phyloP scores from a whole-genome alignment of 2,888 invertebrate species.

The Eupithecia insigniata region DNA sequence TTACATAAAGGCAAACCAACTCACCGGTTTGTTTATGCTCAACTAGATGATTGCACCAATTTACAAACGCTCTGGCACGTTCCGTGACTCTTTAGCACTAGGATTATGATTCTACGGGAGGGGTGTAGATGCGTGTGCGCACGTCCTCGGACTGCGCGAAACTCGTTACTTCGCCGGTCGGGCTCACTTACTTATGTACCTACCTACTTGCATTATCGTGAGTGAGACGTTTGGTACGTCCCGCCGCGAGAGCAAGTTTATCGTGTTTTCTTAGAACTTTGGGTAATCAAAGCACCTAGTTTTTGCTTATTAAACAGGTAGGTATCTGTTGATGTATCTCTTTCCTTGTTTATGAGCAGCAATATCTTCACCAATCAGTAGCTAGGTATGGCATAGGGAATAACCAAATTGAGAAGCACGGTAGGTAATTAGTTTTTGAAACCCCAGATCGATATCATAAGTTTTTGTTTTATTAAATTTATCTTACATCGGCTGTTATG shows the following conservation, averaged over 20 bases:
- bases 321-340: not conserved
- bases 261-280: not conserved
- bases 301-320: not conserved
- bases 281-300: slow-evolving; percentile 5
- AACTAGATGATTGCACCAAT: slow-evolving; percentile 82
- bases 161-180: slow-evolving; percentile 65
- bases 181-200: slow-evolving; percentile 56
- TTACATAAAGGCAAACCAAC: slow-evolving; percentile 69
- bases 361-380: not conserved
- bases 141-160: slow-evolving; percentile 61
- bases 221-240: not conserved
- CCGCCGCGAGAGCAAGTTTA: slow-evolving; percentile 19
- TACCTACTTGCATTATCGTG: slow-evolving; percentile 3
- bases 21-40: slow-evolving; percentile 82
- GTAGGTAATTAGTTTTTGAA: not conserved
- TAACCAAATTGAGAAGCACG: not conserved
- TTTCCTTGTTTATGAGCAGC: not conserved
- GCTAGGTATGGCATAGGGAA: not conserved
- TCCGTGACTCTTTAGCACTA: slow-evolving; percentile 44
- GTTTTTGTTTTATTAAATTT: too few relatives aligned
- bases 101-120: slow-evolving; percentile 5
- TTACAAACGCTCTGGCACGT: slow-evolving; percentile 74
- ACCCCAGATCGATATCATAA: too few relatives aligned
- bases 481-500: too few relatives aligned
- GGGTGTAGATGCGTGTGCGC: slow-evolving; percentile 56